Evolutionary conservation across 2,797 vertebrate genomes (phyloP).

Genomic region (Melanotaenia pygmaea): DNA sequence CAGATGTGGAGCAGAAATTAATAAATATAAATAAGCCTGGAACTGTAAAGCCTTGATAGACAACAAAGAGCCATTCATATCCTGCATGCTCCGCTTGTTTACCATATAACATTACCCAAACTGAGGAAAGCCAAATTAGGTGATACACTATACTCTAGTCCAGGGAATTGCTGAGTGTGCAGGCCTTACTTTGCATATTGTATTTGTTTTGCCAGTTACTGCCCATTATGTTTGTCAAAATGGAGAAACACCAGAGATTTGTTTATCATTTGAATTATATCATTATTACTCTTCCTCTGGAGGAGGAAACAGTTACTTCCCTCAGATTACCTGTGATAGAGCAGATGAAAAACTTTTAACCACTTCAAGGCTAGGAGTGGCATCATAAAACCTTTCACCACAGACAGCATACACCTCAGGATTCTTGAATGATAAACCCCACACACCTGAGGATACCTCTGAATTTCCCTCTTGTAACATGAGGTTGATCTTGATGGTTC

Average conservation of each 20-base stretch:
- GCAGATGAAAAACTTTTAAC: background rate
- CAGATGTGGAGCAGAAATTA: constrained; percentile 15
- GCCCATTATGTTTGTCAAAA: constrained; percentile 4
- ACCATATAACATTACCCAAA: constrained; percentile 21
- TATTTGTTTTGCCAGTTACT: constrained; percentile 25
- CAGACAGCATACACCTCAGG: background rate
- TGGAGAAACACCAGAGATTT: constrained; percentile 51
- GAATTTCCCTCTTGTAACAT: background rate
- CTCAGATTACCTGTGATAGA: background rate
- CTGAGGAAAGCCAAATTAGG: constrained; percentile 23
- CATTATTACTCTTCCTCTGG: background rate
- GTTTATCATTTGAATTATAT: constrained; percentile 72
- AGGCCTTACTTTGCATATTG: constrained; percentile 46
- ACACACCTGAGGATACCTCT: background rate
- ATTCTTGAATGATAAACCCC: background rate
- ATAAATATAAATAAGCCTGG: constrained; percentile 51
- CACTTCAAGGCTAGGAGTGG: background rate
- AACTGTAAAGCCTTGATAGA: constrained; percentile 14
- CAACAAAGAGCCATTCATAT: constrained; percentile 31
- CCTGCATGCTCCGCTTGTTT: background rate
- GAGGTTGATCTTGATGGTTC: background rate
- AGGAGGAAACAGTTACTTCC: constrained; percentile 22
- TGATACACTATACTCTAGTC: background rate
- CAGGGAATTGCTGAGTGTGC: constrained; percentile 4
- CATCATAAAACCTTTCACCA: background rate